Percentiles rank a stretch among this genome's conserved stretches.
Evolutionary conservation across 1,140 invertebrate genomes (phyloP).

Genomic region (Platorchestia sp.): DNA sequence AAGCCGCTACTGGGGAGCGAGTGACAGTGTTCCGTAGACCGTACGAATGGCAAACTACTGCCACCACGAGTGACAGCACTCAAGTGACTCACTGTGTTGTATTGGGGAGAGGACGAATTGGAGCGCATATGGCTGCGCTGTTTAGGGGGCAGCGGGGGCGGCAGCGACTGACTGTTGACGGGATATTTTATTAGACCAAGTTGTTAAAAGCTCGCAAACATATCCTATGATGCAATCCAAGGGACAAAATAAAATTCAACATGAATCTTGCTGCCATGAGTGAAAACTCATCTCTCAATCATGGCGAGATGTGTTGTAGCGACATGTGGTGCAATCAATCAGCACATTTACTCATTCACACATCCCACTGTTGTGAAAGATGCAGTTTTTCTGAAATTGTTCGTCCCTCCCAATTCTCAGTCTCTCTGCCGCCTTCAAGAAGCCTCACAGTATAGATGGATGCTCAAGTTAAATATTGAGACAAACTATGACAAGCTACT

Average conservation of each 20-base stretch:
- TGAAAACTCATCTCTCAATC: too few species aligned
- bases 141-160: neutral
- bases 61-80: neutral
- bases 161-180: neutral
- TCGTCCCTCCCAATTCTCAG: neutral
- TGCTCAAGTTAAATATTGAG: neutral
- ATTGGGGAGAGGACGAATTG: neutral
- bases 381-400: neutral
- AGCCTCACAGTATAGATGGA: neutral
- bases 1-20: neutral
- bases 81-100: neutral
- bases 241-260: neutral
- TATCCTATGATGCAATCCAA: neutral
- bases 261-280: neutral
- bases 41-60: neutral
- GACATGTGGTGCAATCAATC: neutral
- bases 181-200: neutral
- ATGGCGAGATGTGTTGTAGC: neutral
- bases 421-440: neutral
- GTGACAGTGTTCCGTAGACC: neutral
- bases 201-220: neutral
- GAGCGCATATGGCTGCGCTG: slow-evolving; percentile 27
- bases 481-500: too few species aligned
- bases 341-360: neutral
- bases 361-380: neutral